Evolutionary conservation across 2,797 vertebrate genomes (phyloP).

Genomic region (Melopsittacus undulatus): DNA sequence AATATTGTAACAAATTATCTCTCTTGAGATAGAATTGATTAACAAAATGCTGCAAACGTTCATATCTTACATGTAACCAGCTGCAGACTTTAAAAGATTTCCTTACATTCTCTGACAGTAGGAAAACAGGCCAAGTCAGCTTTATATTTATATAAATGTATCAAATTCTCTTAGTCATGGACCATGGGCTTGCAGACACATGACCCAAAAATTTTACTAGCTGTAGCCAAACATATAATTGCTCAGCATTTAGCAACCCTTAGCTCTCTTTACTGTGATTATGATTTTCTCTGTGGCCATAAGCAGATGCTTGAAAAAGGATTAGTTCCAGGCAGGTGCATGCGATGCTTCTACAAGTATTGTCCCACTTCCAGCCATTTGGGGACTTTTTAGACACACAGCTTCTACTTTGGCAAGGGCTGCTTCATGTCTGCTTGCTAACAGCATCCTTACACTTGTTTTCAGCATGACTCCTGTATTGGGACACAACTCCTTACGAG

Average conservation of each 20-base stretch:
- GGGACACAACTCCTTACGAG: neutral
- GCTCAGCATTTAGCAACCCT: neutral
- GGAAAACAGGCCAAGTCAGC: neutral
- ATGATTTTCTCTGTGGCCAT: neutral
- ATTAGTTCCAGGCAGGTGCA: neutral
- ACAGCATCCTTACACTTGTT: neutral
- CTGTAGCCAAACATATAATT: neutral
- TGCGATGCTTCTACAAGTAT: neutral
- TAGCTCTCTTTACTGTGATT: neutral
- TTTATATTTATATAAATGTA: neutral
- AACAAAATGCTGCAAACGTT: constrained; percentile 45
- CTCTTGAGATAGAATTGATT: constrained; percentile 34
- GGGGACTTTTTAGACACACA: neutral
- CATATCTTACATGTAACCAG: neutral
- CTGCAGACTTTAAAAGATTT: neutral
- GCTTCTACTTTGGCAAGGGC: neutral
- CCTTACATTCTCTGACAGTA: neutral
- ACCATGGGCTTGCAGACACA: neutral
- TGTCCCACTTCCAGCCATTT: neutral
- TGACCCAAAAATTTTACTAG: neutral
- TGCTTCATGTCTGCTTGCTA: neutral
- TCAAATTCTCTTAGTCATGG: neutral
- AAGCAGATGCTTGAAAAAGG: neutral
- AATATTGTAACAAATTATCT: constrained; percentile 29
- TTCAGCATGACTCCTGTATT: neutral